Evolutionary conservation across 2,797 vertebrate species (phyloP).

Genomic region (Neosalanx taihuensis): DNA sequence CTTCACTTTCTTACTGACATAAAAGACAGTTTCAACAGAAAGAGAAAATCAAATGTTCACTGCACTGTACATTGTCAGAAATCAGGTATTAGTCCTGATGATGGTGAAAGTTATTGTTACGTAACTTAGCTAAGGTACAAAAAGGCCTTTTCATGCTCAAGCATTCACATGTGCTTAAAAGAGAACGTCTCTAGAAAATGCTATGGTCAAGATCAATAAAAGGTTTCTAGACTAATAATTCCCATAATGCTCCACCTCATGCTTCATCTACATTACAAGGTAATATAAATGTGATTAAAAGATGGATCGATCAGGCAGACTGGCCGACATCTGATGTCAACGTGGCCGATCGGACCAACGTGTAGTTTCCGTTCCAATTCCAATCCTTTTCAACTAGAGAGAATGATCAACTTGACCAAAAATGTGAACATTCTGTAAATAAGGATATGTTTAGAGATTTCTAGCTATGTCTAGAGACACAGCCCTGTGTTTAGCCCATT

Average conservation of each 20-base stretch:
- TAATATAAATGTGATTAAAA: conserved; percentile 33
- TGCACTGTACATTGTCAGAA: neutral
- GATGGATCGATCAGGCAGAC: conserved; percentile 16
- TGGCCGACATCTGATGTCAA: conserved; percentile 21
- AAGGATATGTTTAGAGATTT: no score
- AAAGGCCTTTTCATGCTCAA: conserved; percentile 46
- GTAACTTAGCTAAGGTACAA: conserved; percentile 38
- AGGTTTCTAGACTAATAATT: conserved; percentile 34
- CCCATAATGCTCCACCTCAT: conserved; percentile 22
- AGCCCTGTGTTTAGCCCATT: neutral
- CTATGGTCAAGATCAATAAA: conserved; percentile 50
- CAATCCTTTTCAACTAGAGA: conserved; percentile 15
- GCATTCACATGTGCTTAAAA: conserved; percentile 8
- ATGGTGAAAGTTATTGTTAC: conserved; percentile 26
- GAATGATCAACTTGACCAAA: neutral
- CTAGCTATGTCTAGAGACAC: no score
- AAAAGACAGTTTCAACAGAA: conserved; percentile 1
- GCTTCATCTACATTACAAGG: conserved; percentile 36
- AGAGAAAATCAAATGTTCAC: neutral
- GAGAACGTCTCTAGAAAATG: conserved; percentile 42
- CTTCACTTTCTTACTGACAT: neutral
- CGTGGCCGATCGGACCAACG: conserved; percentile 18
- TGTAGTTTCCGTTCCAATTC: conserved; percentile 14
- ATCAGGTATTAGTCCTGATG: conserved; percentile 5
- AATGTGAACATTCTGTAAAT: neutral